Evolutionary conservation across 2,113 vertebrate species (phyloP), one percentile per base, ranked within the genome.

Genomic region (Picathartes gymnocephalus): DNA sequence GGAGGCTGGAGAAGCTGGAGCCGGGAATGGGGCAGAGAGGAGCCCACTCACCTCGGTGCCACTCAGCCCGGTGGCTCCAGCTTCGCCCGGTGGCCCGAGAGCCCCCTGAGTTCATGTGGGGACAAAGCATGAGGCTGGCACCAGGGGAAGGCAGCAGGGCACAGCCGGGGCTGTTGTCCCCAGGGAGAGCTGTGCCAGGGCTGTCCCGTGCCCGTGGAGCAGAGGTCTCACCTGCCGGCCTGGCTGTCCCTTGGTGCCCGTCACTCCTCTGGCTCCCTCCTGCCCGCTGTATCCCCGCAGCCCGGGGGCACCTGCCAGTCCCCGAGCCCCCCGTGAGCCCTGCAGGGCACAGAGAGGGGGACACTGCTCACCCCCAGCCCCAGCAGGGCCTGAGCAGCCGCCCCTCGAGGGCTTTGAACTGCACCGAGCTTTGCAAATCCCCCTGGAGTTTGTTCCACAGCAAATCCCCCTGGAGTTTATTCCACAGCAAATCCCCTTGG

Each of bases 41-140:
- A 92, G n/a, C 40, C 44, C 6, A 9, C 97, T 93, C 87, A 99
- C 99, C 97, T 98, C 96, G 1, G 96, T 39, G 31, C 98, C 99
- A 0, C 96, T 96, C 35, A 98, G 92, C 64, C 97, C 98, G 0
- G 87, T 33, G 35, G 95, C 97, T 79, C 99, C 99, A 60, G 91
- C 96, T 90, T 98, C 92, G 0, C 99, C 99, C 0, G 94, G 93
- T 17, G 97, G 90, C 47, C 98, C 99, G 0, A 98, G 96, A 27
- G 97, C 92, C 13, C 98, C 98, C 99, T 99, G 96, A 12, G 95
- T 86, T 73, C 25, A n/a, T 80, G 5, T 39, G 58, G 71, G 84
- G 57, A 92, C 84, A 82, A 47, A 82, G 54, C 27, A 53, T 0
- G 12, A 39, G 40, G 13, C 18, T 86, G 70, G 48, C n/a, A 47